phyloP scores from a whole-genome alignment of 2,888 invertebrate species.

The Cephus rjabovi region DNA sequence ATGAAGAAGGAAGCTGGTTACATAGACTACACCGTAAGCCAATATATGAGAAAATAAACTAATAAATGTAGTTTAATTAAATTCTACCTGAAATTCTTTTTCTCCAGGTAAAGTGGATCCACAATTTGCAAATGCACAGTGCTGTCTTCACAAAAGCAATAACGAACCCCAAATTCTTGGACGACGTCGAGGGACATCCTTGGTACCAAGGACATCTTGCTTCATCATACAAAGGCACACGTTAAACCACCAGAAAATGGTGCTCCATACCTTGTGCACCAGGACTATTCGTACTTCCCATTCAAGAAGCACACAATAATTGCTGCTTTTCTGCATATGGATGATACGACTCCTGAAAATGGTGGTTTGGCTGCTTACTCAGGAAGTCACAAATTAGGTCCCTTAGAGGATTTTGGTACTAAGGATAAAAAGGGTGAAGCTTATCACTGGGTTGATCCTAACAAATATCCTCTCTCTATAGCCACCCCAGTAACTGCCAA shows the following conservation, averaged over 20 bases:
- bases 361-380: slow-evolving; percentile 73
- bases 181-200: slow-evolving; percentile 70
- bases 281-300: slow-evolving; percentile 75
- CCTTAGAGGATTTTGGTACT: slow-evolving; percentile 69
- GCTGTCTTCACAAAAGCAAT: slow-evolving; percentile 68
- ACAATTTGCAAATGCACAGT: slow-evolving; percentile 72
- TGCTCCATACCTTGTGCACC: slow-evolving; percentile 72
- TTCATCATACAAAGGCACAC: slow-evolving; percentile 75
- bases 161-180: slow-evolving; percentile 68
- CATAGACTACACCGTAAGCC: slow-evolving; percentile 54
- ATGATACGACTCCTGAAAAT: slow-evolving; percentile 71
- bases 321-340: slow-evolving; percentile 72
- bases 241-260: slow-evolving; percentile 72
- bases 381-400: slow-evolving; percentile 72
- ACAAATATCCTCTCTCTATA: slow-evolving; percentile 66
- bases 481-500: slow-evolving; percentile 69
- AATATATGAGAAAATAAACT: not conserved
- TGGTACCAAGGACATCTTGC: slow-evolving; percentile 69
- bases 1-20: slow-evolving; percentile 60
- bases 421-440: slow-evolving; percentile 60
- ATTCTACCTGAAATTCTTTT: not conserved
- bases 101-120: slow-evolving; percentile 71
- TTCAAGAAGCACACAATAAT: slow-evolving; percentile 71
- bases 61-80: not conserved
- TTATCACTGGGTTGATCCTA: slow-evolving; percentile 69